phyloP scores from a whole-genome alignment of 2,888 invertebrate species.

The Ennomos quercinarius region DNA sequence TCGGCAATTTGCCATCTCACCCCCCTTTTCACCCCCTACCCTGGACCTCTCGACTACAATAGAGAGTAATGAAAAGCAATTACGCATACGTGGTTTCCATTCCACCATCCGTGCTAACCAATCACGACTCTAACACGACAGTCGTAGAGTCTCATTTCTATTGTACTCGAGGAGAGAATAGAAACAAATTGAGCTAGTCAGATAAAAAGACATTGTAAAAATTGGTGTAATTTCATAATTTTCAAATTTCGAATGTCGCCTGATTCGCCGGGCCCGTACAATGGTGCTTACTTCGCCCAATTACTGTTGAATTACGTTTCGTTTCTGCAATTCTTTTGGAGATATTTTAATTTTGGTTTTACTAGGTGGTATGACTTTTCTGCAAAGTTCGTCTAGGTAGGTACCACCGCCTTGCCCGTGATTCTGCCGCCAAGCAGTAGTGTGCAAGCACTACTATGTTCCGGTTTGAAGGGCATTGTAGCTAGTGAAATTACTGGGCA shows the following conservation, averaged over 20 bases:
- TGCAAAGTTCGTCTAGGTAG: no score
- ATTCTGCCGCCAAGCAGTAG: no score
- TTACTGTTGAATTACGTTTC: conserved; percentile 36
- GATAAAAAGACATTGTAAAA: conserved; percentile 83
- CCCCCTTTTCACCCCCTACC: conserved; percentile 38
- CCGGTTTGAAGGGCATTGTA: no score
- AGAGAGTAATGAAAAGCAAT: conserved; percentile 82
- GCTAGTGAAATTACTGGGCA: no score
- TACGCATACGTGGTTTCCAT: conserved; percentile 82
- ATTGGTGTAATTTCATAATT: conserved; percentile 82
- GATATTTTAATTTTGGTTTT: conserved; percentile 18
- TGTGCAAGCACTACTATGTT: no score
- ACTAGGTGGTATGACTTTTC: background rate
- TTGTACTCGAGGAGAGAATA: conserved; percentile 61
- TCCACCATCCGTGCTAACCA: conserved; percentile 43
- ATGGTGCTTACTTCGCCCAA: conserved; percentile 32
- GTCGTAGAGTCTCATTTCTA: conserved; percentile 45
- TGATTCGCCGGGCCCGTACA: conserved; percentile 30
- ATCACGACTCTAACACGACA: conserved; percentile 45
- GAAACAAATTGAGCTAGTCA: conserved; percentile 78
- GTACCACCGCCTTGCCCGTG: no score
- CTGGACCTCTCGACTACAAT: conserved; percentile 68
- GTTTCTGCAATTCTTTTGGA: conserved; percentile 14
- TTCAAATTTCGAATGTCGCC: conserved; percentile 47
- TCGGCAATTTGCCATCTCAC: conserved; percentile 66